phyloP scores from a whole-genome alignment of 2,797 vertebrate species.

The Pseudocheirus occidentalis region DNA sequence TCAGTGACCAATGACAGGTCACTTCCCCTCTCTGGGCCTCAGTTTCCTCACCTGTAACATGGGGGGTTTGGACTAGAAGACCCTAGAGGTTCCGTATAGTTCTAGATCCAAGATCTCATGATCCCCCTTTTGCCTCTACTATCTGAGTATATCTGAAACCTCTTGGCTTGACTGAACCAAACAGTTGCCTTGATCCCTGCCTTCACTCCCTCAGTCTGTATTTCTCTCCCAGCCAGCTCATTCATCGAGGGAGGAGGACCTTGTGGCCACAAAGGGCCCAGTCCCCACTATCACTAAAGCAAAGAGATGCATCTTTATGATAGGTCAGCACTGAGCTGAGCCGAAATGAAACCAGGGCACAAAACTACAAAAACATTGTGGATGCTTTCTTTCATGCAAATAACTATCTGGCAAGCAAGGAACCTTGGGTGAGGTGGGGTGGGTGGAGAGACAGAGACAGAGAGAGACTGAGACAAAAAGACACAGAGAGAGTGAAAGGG shows the following conservation, averaged over 20 bases:
- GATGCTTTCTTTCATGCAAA: background rate
- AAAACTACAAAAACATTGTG: background rate
- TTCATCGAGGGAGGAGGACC: background rate
- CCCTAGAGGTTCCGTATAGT: background rate
- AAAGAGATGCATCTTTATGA: background rate
- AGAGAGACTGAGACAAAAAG: background rate
- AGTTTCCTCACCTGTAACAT: background rate
- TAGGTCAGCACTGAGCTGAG: background rate
- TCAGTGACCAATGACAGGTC: background rate
- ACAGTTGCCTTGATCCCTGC: background rate
- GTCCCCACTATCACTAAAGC: background rate
- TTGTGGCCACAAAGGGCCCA: background rate
- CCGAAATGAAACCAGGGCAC: background rate
- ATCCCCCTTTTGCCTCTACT: background rate
- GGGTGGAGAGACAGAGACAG: background rate
- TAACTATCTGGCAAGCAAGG: background rate
- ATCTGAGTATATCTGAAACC: background rate
- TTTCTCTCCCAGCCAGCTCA: background rate
- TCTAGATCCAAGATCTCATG: background rate
- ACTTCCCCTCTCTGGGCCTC: background rate
- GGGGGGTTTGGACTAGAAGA: background rate
- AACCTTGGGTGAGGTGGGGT: background rate
- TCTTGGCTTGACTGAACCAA: background rate
- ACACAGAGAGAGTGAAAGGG: background rate
- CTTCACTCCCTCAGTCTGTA: background rate